Percentiles rank a stretch among this genome's conserved stretches.
phyloP scores from a whole-genome alignment of 2,797 vertebrate species.

The Graptemys geographica region DNA sequence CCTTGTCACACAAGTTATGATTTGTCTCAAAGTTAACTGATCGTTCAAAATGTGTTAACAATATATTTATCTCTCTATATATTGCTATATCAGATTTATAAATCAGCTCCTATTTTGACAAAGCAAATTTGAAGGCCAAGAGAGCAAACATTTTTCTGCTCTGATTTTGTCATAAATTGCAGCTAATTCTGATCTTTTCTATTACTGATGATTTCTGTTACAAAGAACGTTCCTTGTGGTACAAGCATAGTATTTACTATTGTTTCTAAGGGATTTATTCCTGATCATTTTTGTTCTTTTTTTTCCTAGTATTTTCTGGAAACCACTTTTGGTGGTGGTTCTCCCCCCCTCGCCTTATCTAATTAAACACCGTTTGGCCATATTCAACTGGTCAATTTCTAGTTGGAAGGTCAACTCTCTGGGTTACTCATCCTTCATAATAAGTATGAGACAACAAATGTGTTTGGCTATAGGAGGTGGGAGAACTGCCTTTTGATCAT shows the following conservation, averaged over 20 bases:
- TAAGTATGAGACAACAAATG: background rate
- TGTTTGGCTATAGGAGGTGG: background rate
- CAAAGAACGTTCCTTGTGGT: background rate
- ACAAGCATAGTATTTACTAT: background rate
- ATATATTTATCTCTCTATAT: background rate
- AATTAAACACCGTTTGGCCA: background rate
- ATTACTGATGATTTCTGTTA: background rate
- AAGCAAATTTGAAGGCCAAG: background rate
- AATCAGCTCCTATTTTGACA: background rate
- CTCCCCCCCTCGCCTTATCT: background rate
- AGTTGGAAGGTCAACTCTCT: background rate
- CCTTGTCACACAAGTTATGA: background rate
- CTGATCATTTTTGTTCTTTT: background rate
- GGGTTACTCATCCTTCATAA: background rate
- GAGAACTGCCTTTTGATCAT: background rate
- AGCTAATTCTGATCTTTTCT: background rate
- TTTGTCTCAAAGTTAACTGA: background rate
- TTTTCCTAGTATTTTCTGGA: background rate
- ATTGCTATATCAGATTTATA: background rate
- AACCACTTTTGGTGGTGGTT: background rate
- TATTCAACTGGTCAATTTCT: background rate
- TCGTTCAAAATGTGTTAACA: background rate
- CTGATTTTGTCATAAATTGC: background rate
- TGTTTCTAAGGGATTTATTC: background rate
- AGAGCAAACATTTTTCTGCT: accelerated